Evolutionary conservation across 2,113 vertebrate species (phyloP).

Genomic region (Datnioides undecimradiatus): DNA sequence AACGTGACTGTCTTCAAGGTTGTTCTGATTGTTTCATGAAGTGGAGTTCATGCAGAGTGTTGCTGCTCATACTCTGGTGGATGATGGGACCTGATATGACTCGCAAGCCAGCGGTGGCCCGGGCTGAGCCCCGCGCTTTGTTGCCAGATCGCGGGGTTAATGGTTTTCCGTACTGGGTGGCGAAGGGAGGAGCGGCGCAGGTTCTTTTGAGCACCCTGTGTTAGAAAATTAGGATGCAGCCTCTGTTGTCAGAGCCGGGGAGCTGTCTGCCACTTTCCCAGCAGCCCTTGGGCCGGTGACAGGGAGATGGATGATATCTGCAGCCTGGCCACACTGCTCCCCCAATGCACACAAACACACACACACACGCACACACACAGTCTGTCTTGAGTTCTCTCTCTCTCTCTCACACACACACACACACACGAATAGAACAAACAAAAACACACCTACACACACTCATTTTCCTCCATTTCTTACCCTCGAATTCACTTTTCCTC

Average conservation of each 20-base stretch:
- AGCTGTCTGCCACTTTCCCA: conserved; percentile 92
- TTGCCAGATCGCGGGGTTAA: conserved; percentile 80
- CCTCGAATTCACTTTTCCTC: conserved; percentile 26
- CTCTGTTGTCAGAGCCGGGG: conserved; percentile 87
- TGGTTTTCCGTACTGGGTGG: conserved; percentile 84
- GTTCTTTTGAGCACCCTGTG: conserved; percentile 60
- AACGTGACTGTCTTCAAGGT: neutral
- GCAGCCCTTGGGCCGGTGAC: conserved; percentile 91
- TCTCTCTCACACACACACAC: conserved; percentile 29
- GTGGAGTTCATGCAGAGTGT: neutral
- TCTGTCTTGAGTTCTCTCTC: too few relatives aligned
- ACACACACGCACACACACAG: conserved; percentile 23
- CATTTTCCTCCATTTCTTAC: conserved; percentile 33
- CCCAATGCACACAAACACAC: conserved; percentile 32
- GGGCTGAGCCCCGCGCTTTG: conserved; percentile 68
- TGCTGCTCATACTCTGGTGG: conserved; percentile 17
- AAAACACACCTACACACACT: conserved; percentile 39
- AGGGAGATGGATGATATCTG: conserved; percentile 97
- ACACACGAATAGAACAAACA: conserved; percentile 21
- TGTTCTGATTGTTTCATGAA: neutral
- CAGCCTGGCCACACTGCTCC: conserved; percentile 85
- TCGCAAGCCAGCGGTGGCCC: conserved; percentile 46
- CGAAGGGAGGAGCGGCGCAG: conserved; percentile 63
- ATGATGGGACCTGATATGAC: conserved; percentile 65
- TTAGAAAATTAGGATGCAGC: conserved; percentile 88